These are phyloP conservation scores for Protaetia brevitarsis DNA, from an alignment of 1,140 invertebrate genomes.

Conservation along the genomic window DNA sequence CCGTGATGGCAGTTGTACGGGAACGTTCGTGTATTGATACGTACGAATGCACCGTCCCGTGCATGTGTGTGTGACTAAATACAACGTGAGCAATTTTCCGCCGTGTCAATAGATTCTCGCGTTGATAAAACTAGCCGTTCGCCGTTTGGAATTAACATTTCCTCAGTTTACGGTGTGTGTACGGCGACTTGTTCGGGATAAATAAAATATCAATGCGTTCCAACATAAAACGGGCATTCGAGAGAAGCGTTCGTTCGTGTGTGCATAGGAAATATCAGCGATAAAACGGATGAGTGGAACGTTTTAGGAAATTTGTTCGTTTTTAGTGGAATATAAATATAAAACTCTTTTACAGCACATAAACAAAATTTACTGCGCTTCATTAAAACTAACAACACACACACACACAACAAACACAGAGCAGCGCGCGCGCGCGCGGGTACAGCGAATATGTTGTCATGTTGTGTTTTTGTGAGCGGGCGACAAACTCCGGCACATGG, in stretches of 20 bases:
- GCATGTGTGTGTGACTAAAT: not conserved
- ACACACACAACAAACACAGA: slow-evolving; percentile 1
- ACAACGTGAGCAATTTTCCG: slow-evolving; percentile 16
- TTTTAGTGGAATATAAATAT: slow-evolving; percentile 22
- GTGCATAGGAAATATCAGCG: slow-evolving; percentile 20
- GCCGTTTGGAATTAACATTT: slow-evolving; percentile 15
- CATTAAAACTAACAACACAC: slow-evolving; percentile 18
- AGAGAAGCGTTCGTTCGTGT: slow-evolving; percentile 1
- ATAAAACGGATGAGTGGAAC: slow-evolving; percentile 17
- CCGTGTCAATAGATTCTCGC: slow-evolving; percentile 15
- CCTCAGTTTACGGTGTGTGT: slow-evolving; percentile 13
- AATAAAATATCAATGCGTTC: slow-evolving; percentile 17
- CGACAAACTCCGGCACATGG: slow-evolving; percentile 12
- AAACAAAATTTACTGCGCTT: slow-evolving; percentile 23
- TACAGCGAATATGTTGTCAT: slow-evolving; percentile 1
- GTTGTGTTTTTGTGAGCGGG: not conserved
- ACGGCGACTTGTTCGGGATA: slow-evolving; percentile 16
- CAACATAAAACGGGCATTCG: slow-evolving; percentile 18
- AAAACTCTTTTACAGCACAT: slow-evolving; percentile 22
- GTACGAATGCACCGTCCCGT: not conserved
- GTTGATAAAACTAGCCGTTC: slow-evolving; percentile 11
- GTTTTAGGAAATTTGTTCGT: slow-evolving; percentile 23
- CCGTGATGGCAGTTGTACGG: not conserved
- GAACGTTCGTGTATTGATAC: not conserved
- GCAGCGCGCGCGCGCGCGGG: too few species aligned